Conservation (phyloP, 2,888 invertebrate species). For the Volucella inanis region DNA sequence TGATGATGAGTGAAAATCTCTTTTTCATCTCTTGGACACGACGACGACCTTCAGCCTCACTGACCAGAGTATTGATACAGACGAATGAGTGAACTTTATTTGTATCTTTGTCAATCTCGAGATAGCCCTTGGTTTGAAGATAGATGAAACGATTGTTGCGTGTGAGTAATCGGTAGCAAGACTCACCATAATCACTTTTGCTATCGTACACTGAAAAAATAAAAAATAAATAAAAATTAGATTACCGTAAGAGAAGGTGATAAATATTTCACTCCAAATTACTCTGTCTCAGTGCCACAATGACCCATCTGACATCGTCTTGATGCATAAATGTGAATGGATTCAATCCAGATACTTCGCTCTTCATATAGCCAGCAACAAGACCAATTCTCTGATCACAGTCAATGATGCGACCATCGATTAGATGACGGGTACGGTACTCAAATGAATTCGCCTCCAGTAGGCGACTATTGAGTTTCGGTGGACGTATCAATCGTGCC, state of each 20-base stretch:
- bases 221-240: conserved; percentile 1
- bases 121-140: conserved; percentile 91
- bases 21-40: conserved; percentile 91
- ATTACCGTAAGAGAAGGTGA: background rate
- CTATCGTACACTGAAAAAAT: conserved; percentile 90
- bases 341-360: conserved; percentile 93
- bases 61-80: conserved; percentile 91
- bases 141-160: conserved; percentile 94
- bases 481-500: conserved; percentile 88
- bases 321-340: conserved; percentile 95
- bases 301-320: conserved; percentile 94
- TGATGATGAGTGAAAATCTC: conserved; percentile 89
- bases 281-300: conserved; percentile 94
- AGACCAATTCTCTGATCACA: conserved; percentile 95
- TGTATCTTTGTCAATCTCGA: conserved; percentile 90
- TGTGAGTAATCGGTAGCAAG: conserved; percentile 92
- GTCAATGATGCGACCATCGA: conserved; percentile 94
- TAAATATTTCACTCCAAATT: conserved; percentile 79
- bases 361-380: conserved; percentile 94
- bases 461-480: conserved; percentile 87
- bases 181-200: conserved; percentile 91
- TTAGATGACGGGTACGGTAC: conserved; percentile 94
- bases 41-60: conserved; percentile 88
- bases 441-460: conserved; percentile 90
- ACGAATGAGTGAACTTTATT: conserved; percentile 93